phyloP scores from a whole-genome alignment of 2,113 vertebrate species.

The Ellobius talpinus region DNA sequence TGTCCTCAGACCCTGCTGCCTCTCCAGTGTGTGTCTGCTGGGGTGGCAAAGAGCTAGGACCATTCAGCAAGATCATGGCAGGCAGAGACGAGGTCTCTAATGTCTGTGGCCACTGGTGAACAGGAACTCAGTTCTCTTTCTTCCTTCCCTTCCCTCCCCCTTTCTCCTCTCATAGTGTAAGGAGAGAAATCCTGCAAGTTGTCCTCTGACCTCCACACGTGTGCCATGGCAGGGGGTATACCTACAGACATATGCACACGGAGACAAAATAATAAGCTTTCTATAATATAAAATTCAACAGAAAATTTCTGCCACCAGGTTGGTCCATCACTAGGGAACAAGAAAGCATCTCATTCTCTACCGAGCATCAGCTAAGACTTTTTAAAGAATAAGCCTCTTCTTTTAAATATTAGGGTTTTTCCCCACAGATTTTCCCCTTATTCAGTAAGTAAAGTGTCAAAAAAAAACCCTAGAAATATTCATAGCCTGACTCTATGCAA shows the following conservation, averaged over 20 bases:
- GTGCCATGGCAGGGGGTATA: neutral
- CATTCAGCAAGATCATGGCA: neutral
- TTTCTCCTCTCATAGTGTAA: neutral
- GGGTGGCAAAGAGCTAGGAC: neutral
- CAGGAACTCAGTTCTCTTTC: neutral
- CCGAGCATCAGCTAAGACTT: neutral
- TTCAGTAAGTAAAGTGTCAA: neutral
- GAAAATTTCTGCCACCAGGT: neutral
- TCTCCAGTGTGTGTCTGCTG: neutral
- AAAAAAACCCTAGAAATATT: neutral
- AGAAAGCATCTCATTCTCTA: neutral
- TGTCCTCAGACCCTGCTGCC: neutral
- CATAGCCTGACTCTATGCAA: neutral
- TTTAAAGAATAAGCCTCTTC: neutral
- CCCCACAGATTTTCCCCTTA: fast-evolving
- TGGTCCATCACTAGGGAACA: neutral
- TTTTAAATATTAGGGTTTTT: neutral
- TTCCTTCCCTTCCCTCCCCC: neutral
- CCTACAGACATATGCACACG: neutral
- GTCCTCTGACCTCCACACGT: neutral
- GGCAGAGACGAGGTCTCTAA: neutral
- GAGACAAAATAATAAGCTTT: conserved; percentile 11
- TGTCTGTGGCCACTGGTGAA: neutral
- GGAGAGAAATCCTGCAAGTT: neutral
- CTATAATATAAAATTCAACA: neutral